Base-by-base conservation (phyloP, 2,113 vertebrate species). In the Sebastes schlegelii region DNA sequence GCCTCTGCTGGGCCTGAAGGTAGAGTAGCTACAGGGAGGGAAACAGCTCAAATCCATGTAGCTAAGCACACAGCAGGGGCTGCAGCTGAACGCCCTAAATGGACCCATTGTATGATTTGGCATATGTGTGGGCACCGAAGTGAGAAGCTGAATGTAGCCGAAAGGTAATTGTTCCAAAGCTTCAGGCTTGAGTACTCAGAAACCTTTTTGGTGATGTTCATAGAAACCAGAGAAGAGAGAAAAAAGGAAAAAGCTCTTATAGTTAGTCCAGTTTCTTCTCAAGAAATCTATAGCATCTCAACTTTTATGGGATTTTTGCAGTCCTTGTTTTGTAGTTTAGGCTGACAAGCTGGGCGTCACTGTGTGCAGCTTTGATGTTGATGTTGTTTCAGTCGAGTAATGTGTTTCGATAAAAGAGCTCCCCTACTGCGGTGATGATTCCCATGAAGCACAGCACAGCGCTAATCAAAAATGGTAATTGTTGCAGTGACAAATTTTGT, bases 401-500 rank as follows among this genome's bases (percentile, higher is more conserved):
- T 73, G 61, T 54, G 52, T 61, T 64, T 72, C 11, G 9, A 46
- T 23, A 45, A 61, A 60, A 8, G 21, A 23, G 62, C 63, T 57
- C 43, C 67, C 74, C 21, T 3, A 23, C 81, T 8, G 71, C 4
- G n/a, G 16, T 21, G 57, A 67, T 48, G 51, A 71, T 23, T 84
- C 40, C 66, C 66, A 13, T 10, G 66, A 72, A 65, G 83, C 72
- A 42, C 26, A 43, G 21, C 52, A 2, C 64, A 64, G 60, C 67
- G 6, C 46, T 55, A 61, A 86, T 81, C 73, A 68, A 48, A 55
- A 46, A 68, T 68, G 76, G 43, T 62, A 84, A 79, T 63, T 46
- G 54, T 73, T 73, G 7, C 45, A 3, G 42, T 43, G 58, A 79
- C 64, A 58, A n/a, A 64, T 64, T 55, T 9, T 34, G 12, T 67